Evolutionary conservation across 2,797 vertebrate genomes (phyloP), one percentile per base, ranked within the genome.

Genomic region (Triplophysa yarkandensis): DNA sequence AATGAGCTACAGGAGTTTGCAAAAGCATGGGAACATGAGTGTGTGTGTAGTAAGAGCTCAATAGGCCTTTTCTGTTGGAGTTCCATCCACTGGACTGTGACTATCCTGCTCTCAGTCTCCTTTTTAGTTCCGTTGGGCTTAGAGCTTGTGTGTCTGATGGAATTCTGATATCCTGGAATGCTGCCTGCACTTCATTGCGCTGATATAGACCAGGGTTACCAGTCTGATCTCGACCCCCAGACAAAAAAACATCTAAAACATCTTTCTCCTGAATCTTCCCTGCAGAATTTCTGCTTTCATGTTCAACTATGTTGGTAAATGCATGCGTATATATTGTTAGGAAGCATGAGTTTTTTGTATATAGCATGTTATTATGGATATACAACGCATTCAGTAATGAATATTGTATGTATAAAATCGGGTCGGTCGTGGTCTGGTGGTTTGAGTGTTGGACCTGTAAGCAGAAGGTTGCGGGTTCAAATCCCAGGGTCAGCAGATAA

Each of bases 131-230:
- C 71, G 19, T 65, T 74, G 27, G 25, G 62, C 61, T 57, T 65
- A 25, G 25, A 2, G 0, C 54, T 50, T 43, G 36, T 73, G 23
- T 64, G 46, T 21, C 17, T 36, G 72, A 67, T 67, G 32, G 9
- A 32, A 78, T 68, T 17, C 48, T 10, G 48, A 39, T 65, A 73
- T 60, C 68, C 79, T 67, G 61, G 58, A 83, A 82, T 84, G 79
- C 80, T 11, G 2, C 60, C 41, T n/a, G 39, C 11, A n/a, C 65
- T 80, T 66, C 39, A 32, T 58, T 65, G 52, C 72, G 17, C 25
- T 55, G 73, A 66, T 61, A 50, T 70, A 34, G 6, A 41, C n/a
- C 50, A 43, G 19, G 36, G 16, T 55, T 32, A 44, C 62, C 41
- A 1, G 5, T 21, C 10, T 39, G 48, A 48, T 63, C 78, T 54